Percentiles rank a stretch among this genome's conserved stretches.
Evolutionary conservation across 2,888 invertebrate genomes (phyloP).

Genomic region (Marasmarcha lunaedactyla): DNA sequence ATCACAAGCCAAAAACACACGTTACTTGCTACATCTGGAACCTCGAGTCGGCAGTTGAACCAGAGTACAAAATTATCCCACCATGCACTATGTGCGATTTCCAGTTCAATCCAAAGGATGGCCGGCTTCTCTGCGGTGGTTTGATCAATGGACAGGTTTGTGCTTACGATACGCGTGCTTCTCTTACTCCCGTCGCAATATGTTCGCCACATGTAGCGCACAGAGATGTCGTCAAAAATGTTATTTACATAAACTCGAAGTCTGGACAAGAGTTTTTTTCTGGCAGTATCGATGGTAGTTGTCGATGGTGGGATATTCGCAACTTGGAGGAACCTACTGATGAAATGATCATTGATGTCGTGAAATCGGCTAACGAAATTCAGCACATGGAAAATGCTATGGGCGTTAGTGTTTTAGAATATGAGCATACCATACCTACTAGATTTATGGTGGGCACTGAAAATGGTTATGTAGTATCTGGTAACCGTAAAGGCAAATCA

Average conservation of each 20-base stretch:
- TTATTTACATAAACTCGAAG: constrained; percentile 92
- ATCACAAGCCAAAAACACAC: constrained; percentile 52
- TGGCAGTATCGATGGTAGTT: constrained; percentile 88
- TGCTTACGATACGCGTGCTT: constrained; percentile 84
- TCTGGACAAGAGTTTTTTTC: constrained; percentile 95
- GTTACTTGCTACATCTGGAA: constrained; percentile 82
- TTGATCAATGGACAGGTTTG: constrained; percentile 75
- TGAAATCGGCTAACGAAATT: constrained; percentile 57
- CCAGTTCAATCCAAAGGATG: constrained; percentile 88
- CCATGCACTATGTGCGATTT: constrained; percentile 79
- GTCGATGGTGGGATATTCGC: constrained; percentile 83
- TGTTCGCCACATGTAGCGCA: constrained; percentile 64
- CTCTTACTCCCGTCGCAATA: constrained; percentile 76
- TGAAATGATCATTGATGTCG: constrained; percentile 75
- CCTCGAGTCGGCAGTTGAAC: constrained; percentile 86
- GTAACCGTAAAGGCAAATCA: constrained; percentile 79
- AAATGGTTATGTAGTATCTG: constrained; percentile 73
- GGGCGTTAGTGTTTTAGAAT: constrained; percentile 75
- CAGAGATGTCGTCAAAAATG: constrained; percentile 85
- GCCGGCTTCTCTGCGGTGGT: constrained; percentile 74
- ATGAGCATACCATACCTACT: constrained; percentile 79
- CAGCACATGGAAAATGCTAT: constrained; percentile 66
- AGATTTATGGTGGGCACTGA: constrained; percentile 81
- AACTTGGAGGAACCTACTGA: constrained; percentile 74
- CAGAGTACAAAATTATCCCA: constrained; percentile 77